Evolutionary conservation across 1,140 invertebrate species (phyloP).

Genomic region (Pogonus chalceus): DNA sequence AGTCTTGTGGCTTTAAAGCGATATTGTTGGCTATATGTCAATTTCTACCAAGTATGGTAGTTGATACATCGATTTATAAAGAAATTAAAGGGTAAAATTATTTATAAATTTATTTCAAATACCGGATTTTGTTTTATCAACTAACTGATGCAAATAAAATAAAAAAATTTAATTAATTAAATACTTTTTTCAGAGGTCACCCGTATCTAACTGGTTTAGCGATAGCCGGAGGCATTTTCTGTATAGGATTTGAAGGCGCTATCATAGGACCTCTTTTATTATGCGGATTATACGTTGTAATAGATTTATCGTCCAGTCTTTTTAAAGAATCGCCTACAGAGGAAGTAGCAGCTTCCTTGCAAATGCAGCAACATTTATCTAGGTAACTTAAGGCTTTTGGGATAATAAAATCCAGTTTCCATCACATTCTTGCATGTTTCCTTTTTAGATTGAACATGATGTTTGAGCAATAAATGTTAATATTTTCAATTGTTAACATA

Average conservation of each 20-base stretch:
- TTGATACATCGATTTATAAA: slow-evolving; percentile 91
- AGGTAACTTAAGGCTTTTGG: slow-evolving; percentile 15
- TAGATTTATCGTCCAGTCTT: slow-evolving; percentile 58
- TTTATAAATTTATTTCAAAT: no score
- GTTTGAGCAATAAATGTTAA: not conserved
- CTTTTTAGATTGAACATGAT: slow-evolving; percentile 6
- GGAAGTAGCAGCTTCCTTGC: slow-evolving; percentile 33
- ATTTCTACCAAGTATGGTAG: slow-evolving; percentile 79
- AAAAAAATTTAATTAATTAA: not conserved
- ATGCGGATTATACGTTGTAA: slow-evolving; percentile 72
- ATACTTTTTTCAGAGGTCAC: slow-evolving; percentile 62
- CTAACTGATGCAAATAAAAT: not conserved
- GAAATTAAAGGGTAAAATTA: slow-evolving; percentile 87
- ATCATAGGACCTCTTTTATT: slow-evolving; percentile 91
- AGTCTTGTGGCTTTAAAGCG: slow-evolving; percentile 65
- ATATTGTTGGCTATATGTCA: slow-evolving; percentile 72
- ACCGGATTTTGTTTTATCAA: slow-evolving; percentile 14
- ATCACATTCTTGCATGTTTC: not conserved
- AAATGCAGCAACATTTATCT: slow-evolving; percentile 29
- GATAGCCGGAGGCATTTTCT: slow-evolving; percentile 97
- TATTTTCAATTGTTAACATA: no score
- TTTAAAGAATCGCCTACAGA: slow-evolving; percentile 41
- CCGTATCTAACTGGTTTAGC: slow-evolving; percentile 96
- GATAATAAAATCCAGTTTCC: not conserved
- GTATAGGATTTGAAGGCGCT: slow-evolving; percentile 90